Evolutionary conservation across 1,140 invertebrate species (phyloP).

Genomic region (Drosophila mayri): DNA sequence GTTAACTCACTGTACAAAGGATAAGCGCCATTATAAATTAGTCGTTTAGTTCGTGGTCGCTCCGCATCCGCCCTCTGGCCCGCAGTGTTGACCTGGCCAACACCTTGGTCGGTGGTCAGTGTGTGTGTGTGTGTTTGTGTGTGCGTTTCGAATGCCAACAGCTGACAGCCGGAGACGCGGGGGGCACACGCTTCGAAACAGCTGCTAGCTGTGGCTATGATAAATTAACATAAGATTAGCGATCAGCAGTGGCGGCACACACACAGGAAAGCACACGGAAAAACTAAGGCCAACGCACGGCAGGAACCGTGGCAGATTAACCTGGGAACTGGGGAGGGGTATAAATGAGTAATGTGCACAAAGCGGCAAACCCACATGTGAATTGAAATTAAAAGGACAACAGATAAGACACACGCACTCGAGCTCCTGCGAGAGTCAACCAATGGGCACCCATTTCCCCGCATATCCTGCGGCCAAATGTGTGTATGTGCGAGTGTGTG

Average conservation of each 20-base stretch:
- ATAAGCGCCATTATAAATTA: slow-evolving; percentile 9
- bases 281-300: slow-evolving; percentile 12
- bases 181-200: background rate
- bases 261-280: slow-evolving; percentile 1
- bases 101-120: slow-evolving; percentile 12
- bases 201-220: slow-evolving; percentile 14
- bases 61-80: background rate
- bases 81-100: slow-evolving; percentile 9
- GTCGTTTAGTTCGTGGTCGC: slow-evolving; percentile 2
- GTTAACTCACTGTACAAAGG: background rate
- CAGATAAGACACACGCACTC: slow-evolving; percentile 71
- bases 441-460: background rate
- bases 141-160: slow-evolving; percentile 1
- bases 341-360: slow-evolving; percentile 76
- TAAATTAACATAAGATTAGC: slow-evolving; percentile 25
- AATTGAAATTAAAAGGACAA: slow-evolving; percentile 79
- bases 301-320: slow-evolving; percentile 15
- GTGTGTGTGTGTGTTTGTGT: background rate
- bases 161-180: slow-evolving; percentile 11
- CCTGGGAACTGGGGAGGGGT: background rate
- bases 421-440: background rate
- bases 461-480: slow-evolving; percentile 12
- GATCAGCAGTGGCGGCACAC: slow-evolving; percentile 6
- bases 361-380: slow-evolving; percentile 75
- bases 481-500: background rate